Evolutionary conservation across 1,140 invertebrate species (phyloP).

Genomic region (Lordiphosa collinella): DNA sequence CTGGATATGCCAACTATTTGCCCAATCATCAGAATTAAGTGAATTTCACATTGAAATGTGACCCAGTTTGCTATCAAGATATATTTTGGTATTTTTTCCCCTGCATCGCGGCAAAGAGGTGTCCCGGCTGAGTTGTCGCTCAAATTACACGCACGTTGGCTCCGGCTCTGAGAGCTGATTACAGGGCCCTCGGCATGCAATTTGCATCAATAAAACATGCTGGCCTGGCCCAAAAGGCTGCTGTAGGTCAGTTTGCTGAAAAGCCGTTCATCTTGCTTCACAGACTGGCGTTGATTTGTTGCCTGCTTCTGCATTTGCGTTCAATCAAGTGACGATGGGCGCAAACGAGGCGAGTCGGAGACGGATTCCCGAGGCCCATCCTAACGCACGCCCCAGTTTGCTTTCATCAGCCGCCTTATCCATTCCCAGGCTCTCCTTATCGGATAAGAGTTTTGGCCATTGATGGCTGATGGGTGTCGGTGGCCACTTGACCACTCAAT

Average conservation of each 20-base stretch:
- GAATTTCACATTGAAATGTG: conserved; percentile 46
- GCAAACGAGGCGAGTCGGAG: conserved; percentile 46
- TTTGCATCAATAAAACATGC: conserved; percentile 72
- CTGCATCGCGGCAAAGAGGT: neutral
- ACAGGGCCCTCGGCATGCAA: conserved; percentile 65
- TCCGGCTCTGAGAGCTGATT: conserved; percentile 53
- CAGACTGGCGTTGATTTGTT: conserved; percentile 67
- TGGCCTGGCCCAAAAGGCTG: conserved; percentile 39
- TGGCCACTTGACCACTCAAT: conserved; percentile 56
- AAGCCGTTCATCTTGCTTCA: conserved; percentile 39
- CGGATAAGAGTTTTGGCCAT: conserved; percentile 41
- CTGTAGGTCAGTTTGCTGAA: conserved; percentile 69
- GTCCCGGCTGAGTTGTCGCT: conserved; percentile 57
- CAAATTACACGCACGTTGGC: conserved; percentile 69
- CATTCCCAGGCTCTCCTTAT: conserved; percentile 27
- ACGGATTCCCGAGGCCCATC: conserved; percentile 34
- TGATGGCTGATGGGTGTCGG: conserved; percentile 41
- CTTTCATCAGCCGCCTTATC: conserved; percentile 59
- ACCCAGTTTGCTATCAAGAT: conserved; percentile 60
- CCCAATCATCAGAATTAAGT: conserved; percentile 66
- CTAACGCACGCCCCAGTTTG: conserved; percentile 44
- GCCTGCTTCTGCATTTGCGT: conserved; percentile 69
- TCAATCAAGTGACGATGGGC: conserved; percentile 71
- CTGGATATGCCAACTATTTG: conserved; percentile 27
- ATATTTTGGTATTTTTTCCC: conserved; percentile 3